Percentiles rank a stretch among this genome's conserved stretches.
phyloP scores from a whole-genome alignment of 23 tunicate genomes.

The Halocynthia roretzi region DNA sequence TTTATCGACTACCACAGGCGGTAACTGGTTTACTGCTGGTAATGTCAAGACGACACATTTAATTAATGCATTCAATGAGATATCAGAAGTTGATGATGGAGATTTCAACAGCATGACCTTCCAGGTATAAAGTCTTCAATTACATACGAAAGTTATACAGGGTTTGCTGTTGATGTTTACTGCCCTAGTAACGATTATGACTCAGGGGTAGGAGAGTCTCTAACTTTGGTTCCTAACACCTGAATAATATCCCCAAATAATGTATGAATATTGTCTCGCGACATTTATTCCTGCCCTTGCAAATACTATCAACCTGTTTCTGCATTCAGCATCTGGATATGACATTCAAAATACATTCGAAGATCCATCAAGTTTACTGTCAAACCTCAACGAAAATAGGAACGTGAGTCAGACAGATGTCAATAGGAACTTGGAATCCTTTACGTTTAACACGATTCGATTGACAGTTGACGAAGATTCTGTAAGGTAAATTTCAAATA shows the following conservation, averaged over 20 bases:
- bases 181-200: constrained; percentile 47
- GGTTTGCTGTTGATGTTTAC: constrained; percentile 26
- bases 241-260: not conserved
- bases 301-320: not conserved
- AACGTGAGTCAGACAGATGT: not conserved
- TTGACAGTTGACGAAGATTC: not conserved
- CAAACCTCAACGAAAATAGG: not conserved
- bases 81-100: too few species aligned
- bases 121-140: too few species aligned
- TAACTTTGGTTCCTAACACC: not conserved
- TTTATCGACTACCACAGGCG: too few species aligned
- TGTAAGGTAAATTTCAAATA: not conserved
- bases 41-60: too few species aligned
- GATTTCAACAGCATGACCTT: too few species aligned
- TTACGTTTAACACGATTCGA: not conserved
- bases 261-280: too few species aligned
- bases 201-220: constrained; percentile 26
- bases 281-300: not conserved
- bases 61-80: too few species aligned
- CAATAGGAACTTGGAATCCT: constrained; percentile 11
- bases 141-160: too few species aligned
- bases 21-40: too few species aligned
- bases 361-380: constrained; percentile 1
- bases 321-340: constrained; percentile 22
- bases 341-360: constrained; percentile 28